Conservation (phyloP, 2,797 vertebrate genomes). For the Melanotaenia nigrans region DNA sequence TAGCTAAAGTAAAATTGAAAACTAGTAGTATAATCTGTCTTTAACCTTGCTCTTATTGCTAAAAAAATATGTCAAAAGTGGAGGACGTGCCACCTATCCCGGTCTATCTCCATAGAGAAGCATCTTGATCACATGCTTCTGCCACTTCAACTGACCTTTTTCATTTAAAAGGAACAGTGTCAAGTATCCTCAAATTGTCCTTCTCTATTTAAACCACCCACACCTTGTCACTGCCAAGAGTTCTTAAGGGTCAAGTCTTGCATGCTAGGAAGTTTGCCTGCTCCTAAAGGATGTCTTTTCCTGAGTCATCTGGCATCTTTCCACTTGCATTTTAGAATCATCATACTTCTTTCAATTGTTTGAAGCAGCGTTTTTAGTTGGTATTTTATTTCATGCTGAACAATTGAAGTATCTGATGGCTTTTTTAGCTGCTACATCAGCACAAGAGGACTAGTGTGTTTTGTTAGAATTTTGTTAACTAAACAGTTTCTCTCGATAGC, state of each 20-base stretch:
- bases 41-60: too few relatives aligned
- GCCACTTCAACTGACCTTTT: background rate
- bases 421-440: background rate
- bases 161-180: slow-evolving; percentile 1
- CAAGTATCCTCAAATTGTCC: background rate
- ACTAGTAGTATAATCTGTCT: background rate
- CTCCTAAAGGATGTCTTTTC: background rate
- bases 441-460: too few relatives aligned
- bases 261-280: background rate
- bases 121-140: slow-evolving; percentile 7
- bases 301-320: background rate
- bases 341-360: background rate
- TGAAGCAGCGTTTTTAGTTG: background rate
- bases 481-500: background rate
- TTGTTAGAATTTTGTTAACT: background rate
- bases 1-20: background rate
- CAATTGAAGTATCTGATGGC: background rate
- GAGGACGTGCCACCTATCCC: background rate
- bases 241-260: background rate
- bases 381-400: background rate
- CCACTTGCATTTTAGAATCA: background rate
- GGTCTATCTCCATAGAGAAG: background rate
- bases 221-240: background rate
- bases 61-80: background rate
- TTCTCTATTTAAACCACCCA: background rate